Evolutionary conservation across 2,888 invertebrate species (phyloP), one percentile per base, ranked within the genome.

Genomic region (Parnassius apollo): DNA sequence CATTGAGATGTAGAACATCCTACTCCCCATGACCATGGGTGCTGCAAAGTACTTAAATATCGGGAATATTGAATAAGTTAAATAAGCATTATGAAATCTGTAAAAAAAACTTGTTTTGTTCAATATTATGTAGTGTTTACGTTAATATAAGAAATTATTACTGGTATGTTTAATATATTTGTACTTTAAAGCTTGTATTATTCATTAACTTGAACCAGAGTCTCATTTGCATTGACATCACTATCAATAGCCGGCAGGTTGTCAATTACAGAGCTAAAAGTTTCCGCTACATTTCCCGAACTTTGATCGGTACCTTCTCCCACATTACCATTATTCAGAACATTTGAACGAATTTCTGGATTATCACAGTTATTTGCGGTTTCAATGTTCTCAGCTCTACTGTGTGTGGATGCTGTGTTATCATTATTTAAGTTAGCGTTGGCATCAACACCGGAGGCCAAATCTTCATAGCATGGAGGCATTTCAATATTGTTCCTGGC

Each of bases 171-270:
- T 35, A 35, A 35, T 35, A 7, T 35, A 35, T 35, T 35, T 35
- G 35, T 35, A 35, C 3, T 35, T 35, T 35, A 42, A 46, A 57
- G 49, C 63, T 65, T 10, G n/a, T 18, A 53, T 50, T 44, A 59
- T 54, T 64, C 46, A 48, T 52, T 64, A 35, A 53, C 59, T 49
- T 25, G 22, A 49, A 59, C 53, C 51, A 62, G 51, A 9, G 50
- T 54, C 42, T 85, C 88, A 65, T 90, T 89, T 0, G 88, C 88
- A 64, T 88, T 88, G 4, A 87, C 76, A 61, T 90, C 90, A 56
- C 86, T 82, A 66, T 91, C 90, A 2, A 90, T 88, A 2, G 88
- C 89, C 2, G 90, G 90, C 67, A 90, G 70, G 55, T 84, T 86
- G 65, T 88, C 88, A 57, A 90, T 86, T n/a, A 86, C 80, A 9